phyloP scores from a whole-genome alignment of 2,797 vertebrate species.

The Otus scops region DNA sequence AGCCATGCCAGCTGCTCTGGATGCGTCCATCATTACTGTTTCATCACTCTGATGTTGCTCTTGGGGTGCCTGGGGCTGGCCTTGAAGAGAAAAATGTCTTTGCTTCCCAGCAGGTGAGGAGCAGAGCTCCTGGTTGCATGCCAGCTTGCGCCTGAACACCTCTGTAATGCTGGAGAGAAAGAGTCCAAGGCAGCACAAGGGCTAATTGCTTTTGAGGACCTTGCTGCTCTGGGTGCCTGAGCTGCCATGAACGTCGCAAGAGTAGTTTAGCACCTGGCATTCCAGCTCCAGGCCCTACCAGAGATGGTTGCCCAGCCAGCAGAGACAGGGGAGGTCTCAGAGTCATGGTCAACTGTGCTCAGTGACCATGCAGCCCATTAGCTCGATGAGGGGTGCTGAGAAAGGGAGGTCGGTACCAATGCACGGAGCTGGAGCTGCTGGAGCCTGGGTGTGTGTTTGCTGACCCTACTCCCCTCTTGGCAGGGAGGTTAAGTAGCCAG shows the following conservation, averaged over 20 bases:
- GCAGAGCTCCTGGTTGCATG: neutral
- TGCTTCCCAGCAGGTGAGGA: neutral
- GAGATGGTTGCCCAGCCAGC: neutral
- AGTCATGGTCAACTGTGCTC: fast-evolving
- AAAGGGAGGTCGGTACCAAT: neutral
- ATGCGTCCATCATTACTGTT: neutral
- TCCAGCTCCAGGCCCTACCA: neutral
- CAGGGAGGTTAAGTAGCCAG: neutral
- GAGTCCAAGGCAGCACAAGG: neutral
- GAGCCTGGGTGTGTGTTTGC: neutral
- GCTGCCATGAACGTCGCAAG: neutral
- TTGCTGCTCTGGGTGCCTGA: neutral
- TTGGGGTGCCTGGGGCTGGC: neutral
- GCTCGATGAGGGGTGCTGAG: neutral
- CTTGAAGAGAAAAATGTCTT: neutral
- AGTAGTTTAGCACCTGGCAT: neutral
- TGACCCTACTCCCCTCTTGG: neutral
- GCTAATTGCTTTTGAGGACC: neutral
- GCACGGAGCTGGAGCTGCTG: neutral
- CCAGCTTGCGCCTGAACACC: neutral
- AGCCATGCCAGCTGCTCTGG: neutral
- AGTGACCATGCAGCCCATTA: neutral
- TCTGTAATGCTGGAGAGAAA: neutral
- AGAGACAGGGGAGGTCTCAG: neutral
- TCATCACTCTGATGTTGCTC: neutral